Evolutionary conservation across 1,140 invertebrate species (phyloP), one percentile per base, ranked within the genome.

Genomic region (Matsumurasca onukii): DNA sequence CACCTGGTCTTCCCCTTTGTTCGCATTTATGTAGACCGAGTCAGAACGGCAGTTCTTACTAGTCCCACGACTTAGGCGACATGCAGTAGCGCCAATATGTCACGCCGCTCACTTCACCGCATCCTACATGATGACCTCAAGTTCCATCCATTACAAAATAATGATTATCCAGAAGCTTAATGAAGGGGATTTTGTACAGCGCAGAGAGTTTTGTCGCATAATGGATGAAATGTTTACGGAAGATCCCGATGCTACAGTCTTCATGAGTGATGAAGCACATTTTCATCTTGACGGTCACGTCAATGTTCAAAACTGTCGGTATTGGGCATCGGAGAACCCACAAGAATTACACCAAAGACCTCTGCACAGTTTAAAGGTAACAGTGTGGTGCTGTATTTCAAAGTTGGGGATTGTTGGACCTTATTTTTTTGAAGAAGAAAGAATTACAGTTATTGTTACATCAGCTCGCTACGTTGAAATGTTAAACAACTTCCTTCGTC

Each of bases 261-360:
- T 75, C 62, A 55, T 71, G 48, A 75, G 74, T 61, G 76, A 78
- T 71, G 77, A 79, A 74, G 75, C 74, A 66, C 74, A 77, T 73
- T 80, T 78, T 69, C 71, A 76, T 71, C 69, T 77, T 22, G 73
- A 73, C 70, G 76, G 76, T 13, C 73, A 73, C 57, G 76, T 78
- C 24, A 78, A 76, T 69, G 76, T 75, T 52, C 74, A 77, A 69
- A 78, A 79, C 67, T 76, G 75, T 59, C 61, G 73, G 20, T 77
- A 75, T 69, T 77, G 73, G 76, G 69, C 68, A 63, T 48, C 52
- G 17, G 63, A 62, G 31, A 77, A 77, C 69, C 74, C 73, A 30
- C 48, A 74, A 70, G 68, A 68, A 27, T 69, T 74, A 69, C 72
- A 76, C 68, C 68, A 76, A 69, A 76, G 62, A 65, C 76, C 75